These are phyloP conservation scores for Haliclona indistincta DNA, from an alignment of 37 sponge, comb jelly and placozoan species.

Conservation along the genomic window DNA sequence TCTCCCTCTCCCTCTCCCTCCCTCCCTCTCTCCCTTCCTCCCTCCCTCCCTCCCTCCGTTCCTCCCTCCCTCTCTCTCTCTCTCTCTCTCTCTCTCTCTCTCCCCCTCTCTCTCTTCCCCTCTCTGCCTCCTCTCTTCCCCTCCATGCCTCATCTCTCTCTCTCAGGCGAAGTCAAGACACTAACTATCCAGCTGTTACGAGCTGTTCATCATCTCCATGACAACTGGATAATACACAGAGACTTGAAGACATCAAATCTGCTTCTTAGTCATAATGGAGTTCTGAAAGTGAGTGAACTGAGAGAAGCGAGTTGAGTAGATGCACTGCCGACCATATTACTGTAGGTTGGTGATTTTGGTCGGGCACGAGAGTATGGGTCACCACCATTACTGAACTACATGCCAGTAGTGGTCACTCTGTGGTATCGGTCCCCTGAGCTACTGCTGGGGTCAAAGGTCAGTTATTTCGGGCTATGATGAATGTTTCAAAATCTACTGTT, in stretches of 20 bases:
- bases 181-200: slow-evolving; percentile 87
- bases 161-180: slow-evolving; percentile 90
- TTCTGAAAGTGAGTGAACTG: slow-evolving; percentile 90
- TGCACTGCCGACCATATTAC: no score
- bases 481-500: no score
- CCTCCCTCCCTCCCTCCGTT: no score
- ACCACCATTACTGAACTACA: slow-evolving; percentile 89
- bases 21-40: no score
- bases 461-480: no score
- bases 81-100: no score
- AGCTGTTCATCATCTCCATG: slow-evolving; percentile 96
- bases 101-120: no score
- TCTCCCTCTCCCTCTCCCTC: no score
- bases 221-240: slow-evolving; percentile 98
- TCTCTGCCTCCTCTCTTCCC: no score
- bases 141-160: no score
- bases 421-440: slow-evolving; percentile 98
- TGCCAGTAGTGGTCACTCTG: slow-evolving; percentile 91
- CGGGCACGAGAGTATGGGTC: slow-evolving; percentile 98
- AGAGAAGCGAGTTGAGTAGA: no score
- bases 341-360: slow-evolving; percentile 93
- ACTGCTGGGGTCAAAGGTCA: slow-evolving; percentile 87
- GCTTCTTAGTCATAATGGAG: slow-evolving; percentile 91
- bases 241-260: slow-evolving; percentile 97
- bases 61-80: no score